Evolutionary conservation across 2,113 vertebrate genomes (phyloP).

Genomic region (Callipepla californica): DNA sequence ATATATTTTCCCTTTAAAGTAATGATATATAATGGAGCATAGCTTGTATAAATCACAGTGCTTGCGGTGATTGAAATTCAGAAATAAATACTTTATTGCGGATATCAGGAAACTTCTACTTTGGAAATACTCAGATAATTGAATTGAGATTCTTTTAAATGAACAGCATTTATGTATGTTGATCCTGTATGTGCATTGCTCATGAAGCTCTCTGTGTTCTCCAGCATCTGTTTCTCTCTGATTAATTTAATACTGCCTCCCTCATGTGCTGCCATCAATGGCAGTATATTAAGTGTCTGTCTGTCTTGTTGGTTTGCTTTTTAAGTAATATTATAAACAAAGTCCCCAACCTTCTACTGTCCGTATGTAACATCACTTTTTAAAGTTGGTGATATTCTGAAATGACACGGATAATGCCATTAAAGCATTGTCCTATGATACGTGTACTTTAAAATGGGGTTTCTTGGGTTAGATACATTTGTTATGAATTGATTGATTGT

Average conservation of each 20-base stretch:
- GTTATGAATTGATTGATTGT: neutral
- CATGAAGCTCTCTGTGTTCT: neutral
- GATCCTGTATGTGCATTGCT: constrained; percentile 21
- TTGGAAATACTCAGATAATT: constrained; percentile 10
- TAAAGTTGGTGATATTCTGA: constrained; percentile 26
- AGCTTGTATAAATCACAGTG: constrained; percentile 68
- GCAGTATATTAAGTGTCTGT: neutral
- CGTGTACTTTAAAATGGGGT: neutral
- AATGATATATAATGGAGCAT: neutral
- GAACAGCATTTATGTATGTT: neutral
- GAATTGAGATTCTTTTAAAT: constrained; percentile 7
- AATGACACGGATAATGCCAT: constrained; percentile 9
- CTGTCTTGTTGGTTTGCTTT: neutral
- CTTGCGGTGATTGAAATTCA: constrained; percentile 54
- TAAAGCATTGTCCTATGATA: constrained; percentile 33
- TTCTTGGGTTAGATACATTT: neutral
- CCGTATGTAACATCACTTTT: neutral
- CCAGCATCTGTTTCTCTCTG: neutral
- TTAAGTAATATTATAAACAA: neutral
- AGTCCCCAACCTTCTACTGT: neutral
- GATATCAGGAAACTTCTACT: neutral
- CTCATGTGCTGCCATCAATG: neutral
- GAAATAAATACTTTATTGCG: constrained; percentile 10
- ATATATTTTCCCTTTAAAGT: too few relatives aligned
- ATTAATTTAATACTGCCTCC: constrained; percentile 25